These are phyloP conservation scores for Hydrozoanthus tunicans DNA, from an alignment of 64 coral and sea anemone species.

Conservation along the genomic window DNA sequence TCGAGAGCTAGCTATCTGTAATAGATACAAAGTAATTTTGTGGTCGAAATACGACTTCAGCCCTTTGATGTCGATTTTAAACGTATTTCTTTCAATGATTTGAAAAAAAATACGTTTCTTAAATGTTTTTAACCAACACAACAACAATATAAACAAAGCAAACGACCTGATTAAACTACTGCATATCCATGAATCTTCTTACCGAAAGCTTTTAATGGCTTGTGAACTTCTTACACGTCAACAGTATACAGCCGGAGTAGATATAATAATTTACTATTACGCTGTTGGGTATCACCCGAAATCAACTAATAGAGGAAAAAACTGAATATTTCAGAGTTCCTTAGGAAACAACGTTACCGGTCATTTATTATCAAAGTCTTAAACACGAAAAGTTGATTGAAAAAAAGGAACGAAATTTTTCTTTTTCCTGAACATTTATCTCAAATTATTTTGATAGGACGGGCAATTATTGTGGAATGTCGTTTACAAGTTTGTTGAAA, in stretches of 20 bases:
- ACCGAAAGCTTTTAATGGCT: background rate
- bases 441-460: slow-evolving; percentile 5
- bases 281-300: background rate
- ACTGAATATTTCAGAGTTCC: background rate
- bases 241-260: background rate
- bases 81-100: background rate
- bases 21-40: no score
- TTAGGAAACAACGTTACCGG: slow-evolving; percentile 1
- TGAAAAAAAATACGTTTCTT: background rate
- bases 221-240: background rate
- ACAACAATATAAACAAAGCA: background rate
- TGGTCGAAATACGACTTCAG: no score
- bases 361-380: background rate
- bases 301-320: background rate
- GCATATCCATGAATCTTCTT: background rate
- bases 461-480: slow-evolving; percentile 7
- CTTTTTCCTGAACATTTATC: slow-evolving; percentile 10
- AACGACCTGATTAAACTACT: background rate
- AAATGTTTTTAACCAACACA: background rate
- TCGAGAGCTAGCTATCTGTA: no score
- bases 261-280: background rate
- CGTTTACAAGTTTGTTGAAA: slow-evolving; percentile 2
- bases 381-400: background rate
- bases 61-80: no score
- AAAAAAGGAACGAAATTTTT: background rate